A percentile compares a stretch with the other conserved stretches of the same genome.
phyloP scores from a whole-genome alignment of 1,140 invertebrate species.

The Triops cancriformis region DNA sequence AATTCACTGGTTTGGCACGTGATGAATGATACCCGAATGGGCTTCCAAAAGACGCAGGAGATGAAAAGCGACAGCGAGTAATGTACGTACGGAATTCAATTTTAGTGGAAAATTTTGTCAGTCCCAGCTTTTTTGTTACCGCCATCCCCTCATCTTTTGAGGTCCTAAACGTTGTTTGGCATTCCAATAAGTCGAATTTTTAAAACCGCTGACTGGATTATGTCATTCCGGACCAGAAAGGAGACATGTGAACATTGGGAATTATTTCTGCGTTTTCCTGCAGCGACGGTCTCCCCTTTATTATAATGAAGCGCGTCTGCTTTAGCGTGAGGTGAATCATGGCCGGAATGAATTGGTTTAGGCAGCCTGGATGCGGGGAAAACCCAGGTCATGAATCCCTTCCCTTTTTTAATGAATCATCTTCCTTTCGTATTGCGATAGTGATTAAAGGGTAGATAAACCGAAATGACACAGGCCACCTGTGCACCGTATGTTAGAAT shows the following conservation, averaged over 20 bases:
- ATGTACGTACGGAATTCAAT: not conserved
- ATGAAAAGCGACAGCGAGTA: slow-evolving; percentile 17
- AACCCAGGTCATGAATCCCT: not conserved
- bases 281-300: not conserved
- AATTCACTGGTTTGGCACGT: slow-evolving; percentile 5
- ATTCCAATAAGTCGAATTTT: no score
- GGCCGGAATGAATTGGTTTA: not conserved
- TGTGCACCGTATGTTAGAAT: not conserved
- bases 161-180: no score
- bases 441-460: not conserved
- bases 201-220: no score
- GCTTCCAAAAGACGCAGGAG: not conserved
- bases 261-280: not conserved
- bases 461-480: not conserved
- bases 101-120: not conserved
- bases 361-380: not conserved
- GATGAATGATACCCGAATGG: not conserved
- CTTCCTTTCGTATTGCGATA: not conserved
- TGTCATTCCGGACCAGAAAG: no score
- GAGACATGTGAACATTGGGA: not conserved
- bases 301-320: slow-evolving; percentile 26
- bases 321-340: slow-evolving; percentile 28
- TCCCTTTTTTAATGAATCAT: not conserved
- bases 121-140: no score
- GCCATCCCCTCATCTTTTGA: no score